These are phyloP conservation scores for Dendrocincla tyrannina DNA, from an alignment of 2,797 vertebrate species.

Conservation along the genomic window DNA sequence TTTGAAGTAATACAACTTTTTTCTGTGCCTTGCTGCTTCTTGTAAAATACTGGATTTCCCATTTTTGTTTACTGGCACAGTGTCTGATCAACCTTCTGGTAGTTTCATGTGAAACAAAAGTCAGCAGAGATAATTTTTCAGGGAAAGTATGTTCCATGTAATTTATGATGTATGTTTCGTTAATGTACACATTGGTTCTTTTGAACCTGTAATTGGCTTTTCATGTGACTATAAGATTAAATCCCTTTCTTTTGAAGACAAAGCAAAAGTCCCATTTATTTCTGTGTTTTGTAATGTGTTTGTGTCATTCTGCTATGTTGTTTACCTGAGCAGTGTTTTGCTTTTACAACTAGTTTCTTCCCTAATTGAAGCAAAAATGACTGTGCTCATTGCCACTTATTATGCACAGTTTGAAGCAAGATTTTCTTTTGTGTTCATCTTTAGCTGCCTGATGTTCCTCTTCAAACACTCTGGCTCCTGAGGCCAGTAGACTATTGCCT, in stretches of 20 bases:
- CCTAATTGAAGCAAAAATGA: conserved; percentile 17
- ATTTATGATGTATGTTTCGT: neutral
- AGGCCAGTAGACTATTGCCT: neutral
- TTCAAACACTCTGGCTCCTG: neutral
- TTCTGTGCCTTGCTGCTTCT: conserved; percentile 7
- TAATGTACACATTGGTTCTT: neutral
- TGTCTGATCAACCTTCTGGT: neutral
- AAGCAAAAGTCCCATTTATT: neutral
- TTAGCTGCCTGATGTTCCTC: neutral
- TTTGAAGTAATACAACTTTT: conserved; percentile 39
- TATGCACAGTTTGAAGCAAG: neutral
- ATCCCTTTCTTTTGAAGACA: neutral
- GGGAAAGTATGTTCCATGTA: neutral
- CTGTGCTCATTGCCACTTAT: neutral
- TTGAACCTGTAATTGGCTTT: neutral
- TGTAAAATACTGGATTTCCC: conserved; percentile 26
- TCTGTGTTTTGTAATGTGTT: neutral
- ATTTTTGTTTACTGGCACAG: neutral
- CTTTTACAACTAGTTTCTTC: neutral
- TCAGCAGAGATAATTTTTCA: neutral
- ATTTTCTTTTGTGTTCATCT: neutral
- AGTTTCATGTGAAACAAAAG: neutral
- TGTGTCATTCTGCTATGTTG: neutral
- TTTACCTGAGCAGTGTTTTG: neutral
- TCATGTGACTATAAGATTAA: neutral